Percentiles rank a stretch among this genome's conserved stretches.
phyloP scores from a whole-genome alignment of 2,797 vertebrate genomes.

The Liasis olivaceus region DNA sequence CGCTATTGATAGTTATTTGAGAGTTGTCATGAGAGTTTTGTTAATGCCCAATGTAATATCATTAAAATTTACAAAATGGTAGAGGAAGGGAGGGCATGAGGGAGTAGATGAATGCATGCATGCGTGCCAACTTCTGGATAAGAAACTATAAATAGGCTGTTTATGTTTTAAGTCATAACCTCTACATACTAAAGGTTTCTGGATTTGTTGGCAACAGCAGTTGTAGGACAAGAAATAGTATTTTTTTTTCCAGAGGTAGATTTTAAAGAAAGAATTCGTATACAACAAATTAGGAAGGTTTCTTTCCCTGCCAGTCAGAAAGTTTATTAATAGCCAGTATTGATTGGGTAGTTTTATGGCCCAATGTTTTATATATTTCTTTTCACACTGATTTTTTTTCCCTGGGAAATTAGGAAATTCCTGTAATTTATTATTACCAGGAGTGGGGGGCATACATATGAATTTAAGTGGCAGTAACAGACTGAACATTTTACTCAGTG shows the following conservation, averaged over 20 bases:
- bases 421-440: slow-evolving; percentile 13
- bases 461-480: slow-evolving; percentile 81
- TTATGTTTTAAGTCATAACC: neutral
- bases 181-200: neutral
- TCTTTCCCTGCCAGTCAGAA: neutral
- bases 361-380: neutral
- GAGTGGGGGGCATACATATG: slow-evolving; percentile 66
- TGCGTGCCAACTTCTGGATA: neutral
- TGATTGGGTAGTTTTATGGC: neutral
- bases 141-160: neutral
- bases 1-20: neutral
- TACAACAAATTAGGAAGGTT: neutral
- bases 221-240: neutral
- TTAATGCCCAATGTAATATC: neutral
- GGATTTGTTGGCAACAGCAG: neutral
- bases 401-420: slow-evolving; percentile 1
- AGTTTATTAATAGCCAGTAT: neutral
- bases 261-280: neutral
- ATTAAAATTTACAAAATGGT: neutral
- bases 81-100: neutral
- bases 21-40: neutral
- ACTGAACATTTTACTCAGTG: slow-evolving; percentile 70
- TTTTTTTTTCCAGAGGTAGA: neutral
- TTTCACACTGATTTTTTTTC: neutral
- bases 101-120: neutral